phyloP scores from a whole-genome alignment of 64 coral and sea anemone species.

The Montipora capricornis region DNA sequence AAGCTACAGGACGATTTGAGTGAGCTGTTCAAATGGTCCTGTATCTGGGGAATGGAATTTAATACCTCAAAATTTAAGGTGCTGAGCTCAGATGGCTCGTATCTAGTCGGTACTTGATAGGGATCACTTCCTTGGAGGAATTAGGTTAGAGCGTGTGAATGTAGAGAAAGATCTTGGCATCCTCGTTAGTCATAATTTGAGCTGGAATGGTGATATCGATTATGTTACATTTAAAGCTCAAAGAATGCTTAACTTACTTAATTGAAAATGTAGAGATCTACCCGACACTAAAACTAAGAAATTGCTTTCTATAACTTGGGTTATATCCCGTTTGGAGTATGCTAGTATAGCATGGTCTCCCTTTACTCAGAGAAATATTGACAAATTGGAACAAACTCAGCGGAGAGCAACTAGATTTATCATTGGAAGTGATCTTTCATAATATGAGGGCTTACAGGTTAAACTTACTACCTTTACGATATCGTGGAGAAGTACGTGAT shows the following conservation, averaged over 20 bases:
- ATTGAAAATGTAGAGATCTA: not conserved
- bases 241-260: not conserved
- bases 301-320: not conserved
- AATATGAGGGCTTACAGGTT: not conserved
- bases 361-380: not conserved
- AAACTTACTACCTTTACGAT: not conserved
- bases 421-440: not conserved
- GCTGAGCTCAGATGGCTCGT: too few species aligned
- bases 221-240: not conserved
- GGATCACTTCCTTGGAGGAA: too few species aligned
- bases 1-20: too few species aligned
- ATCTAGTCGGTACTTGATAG: too few species aligned
- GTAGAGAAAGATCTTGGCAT: not conserved
- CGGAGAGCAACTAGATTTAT: not conserved
- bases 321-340: not conserved
- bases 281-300: not conserved
- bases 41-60: too few species aligned
- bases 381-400: not conserved
- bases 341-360: not conserved
- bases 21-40: too few species aligned
- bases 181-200: not conserved
- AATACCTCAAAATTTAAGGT: too few species aligned
- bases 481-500: not conserved
- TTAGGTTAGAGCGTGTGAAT: not conserved
- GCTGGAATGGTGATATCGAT: not conserved